Base-by-base conservation (phyloP, 2,888 invertebrate species). In the Hirtodrosophila histrioides region DNA sequence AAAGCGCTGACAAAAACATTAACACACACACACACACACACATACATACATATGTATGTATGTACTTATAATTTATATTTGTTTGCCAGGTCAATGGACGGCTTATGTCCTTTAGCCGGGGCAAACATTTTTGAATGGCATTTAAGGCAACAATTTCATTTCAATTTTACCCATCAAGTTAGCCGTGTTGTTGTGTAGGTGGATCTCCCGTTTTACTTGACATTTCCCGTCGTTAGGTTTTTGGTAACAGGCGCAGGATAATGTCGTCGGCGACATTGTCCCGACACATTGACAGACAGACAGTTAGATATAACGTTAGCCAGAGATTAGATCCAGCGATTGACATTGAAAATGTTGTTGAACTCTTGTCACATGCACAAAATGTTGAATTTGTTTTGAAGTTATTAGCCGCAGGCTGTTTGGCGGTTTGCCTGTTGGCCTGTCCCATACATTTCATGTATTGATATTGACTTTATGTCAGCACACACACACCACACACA, bases 311-410 rank as follows among this genome's bases (percentile, higher is more conserved):
- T 65, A 76, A 57, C 37, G 55, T 49, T 54, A 48, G 44, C 23
- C 10, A 31, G 44, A 65, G 65, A 51, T 69, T 58, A 67, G 79
- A 68, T 45, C 45, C 60, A 55, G 41, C 41, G 55, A 43, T 41
- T 56, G 82, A 71, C 87, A 82, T 84, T 82, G 73, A 86, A 2
- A 86, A 78, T 84, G 87, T 84, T 84, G 82, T 86, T 82, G 87
- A 82, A 82, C 82, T 67, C 69, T 56, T 50, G 43, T 39, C n/a
- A n/a, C n/a, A 64, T 46, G 12, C 44, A 35, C 56, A 54, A 57
- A 58, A 70, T 76, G 61, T 75, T 37, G 7, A 55, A 67, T 55
- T 40, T 57, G 63, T 65, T 67, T 60, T 46, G 44, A 33, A 46
- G 57, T 53, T 58, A 58, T 55, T 74, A 50, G 64, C 69, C 69